A percentile compares a stretch with the other conserved stretches of the same genome.
These are phyloP conservation scores for Pachliopta kotzebuea DNA, from an alignment of 2,888 invertebrate genomes.

Conservation along the genomic window DNA sequence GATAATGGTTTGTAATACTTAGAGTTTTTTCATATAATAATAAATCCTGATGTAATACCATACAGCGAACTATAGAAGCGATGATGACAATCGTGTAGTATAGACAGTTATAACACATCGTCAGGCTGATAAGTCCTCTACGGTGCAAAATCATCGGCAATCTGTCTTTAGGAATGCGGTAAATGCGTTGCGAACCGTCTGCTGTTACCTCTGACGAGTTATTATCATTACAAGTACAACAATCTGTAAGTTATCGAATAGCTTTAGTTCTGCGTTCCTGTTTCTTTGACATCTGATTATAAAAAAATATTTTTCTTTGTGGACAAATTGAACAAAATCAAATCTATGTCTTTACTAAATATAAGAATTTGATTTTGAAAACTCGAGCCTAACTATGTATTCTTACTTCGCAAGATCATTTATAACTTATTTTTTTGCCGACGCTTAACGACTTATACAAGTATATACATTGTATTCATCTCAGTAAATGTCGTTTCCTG, in stretches of 20 bases:
- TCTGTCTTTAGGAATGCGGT: constrained; percentile 38
- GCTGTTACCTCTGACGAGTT: constrained; percentile 10
- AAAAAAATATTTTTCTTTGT: background rate
- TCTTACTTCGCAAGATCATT: background rate
- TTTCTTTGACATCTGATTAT: background rate
- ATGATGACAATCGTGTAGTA: constrained; percentile 32
- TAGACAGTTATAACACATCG: constrained; percentile 30
- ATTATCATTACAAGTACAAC: constrained; percentile 7
- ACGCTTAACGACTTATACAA: background rate
- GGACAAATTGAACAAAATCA: background rate
- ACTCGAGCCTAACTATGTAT: background rate
- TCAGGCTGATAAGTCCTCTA: constrained; percentile 33
- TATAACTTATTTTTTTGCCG: background rate
- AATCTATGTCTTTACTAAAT: too few species aligned
- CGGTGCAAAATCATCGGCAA: constrained; percentile 33
- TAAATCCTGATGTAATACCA: constrained; percentile 36
- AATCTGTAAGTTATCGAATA: constrained; percentile 8
- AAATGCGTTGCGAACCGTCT: constrained; percentile 27
- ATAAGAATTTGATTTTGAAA: background rate
- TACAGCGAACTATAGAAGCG: constrained; percentile 33
- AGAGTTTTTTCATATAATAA: constrained; percentile 28
- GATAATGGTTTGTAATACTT: background rate
- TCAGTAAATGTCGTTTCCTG: constrained; percentile 7
- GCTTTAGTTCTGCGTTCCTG: constrained; percentile 18
- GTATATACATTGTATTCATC: background rate